These are phyloP conservation scores for Capitulum mitella DNA, from an alignment of 2,888 invertebrate genomes.

Conservation along the genomic window DNA sequence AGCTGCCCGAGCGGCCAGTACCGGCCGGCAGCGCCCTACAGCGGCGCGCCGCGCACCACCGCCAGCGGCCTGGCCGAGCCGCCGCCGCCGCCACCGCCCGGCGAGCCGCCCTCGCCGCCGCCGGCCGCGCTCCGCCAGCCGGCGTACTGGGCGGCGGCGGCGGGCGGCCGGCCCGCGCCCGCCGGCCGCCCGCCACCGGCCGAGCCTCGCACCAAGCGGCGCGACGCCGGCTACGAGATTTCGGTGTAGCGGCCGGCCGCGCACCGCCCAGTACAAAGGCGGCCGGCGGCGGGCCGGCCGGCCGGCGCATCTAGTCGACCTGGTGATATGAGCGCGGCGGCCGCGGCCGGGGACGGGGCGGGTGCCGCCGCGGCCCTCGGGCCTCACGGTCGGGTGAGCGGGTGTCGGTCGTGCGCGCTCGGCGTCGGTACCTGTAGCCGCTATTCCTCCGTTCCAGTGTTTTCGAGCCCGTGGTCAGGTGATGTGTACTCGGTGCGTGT, in stretches of 20 bases:
- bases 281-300: background rate
- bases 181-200: background rate
- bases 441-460: background rate
- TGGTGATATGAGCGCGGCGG: background rate
- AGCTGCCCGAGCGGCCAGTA: background rate
- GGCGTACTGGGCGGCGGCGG: background rate
- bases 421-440: background rate
- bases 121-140: too few species aligned
- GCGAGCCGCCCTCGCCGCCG: background rate
- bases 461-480: background rate
- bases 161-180: background rate
- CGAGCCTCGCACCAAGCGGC: background rate
- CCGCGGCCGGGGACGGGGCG: background rate
- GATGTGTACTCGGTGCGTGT: background rate
- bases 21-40: background rate
- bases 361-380: background rate
- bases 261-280: background rate
- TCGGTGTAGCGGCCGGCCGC: background rate
- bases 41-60: constrained; percentile 18
- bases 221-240: constrained; percentile 15
- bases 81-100: background rate
- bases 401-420: background rate
- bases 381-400: background rate
- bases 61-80: constrained; percentile 10
- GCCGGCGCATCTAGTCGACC: background rate